Base-by-base conservation (phyloP, 1,140 invertebrate species). In the Calosoma granatense region DNA sequence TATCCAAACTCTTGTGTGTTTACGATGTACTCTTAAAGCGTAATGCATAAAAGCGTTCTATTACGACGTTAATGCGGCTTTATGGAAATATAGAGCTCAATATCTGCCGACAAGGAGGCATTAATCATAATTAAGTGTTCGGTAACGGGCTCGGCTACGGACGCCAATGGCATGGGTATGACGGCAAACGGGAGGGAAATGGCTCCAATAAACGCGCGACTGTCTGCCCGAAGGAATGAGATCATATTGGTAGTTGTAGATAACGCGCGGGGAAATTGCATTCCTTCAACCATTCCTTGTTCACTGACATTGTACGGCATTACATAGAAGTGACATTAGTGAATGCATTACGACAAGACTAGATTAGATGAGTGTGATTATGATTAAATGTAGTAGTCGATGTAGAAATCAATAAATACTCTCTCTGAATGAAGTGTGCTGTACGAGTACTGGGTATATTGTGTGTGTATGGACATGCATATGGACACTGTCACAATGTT, bases 91-190 rank as follows among this genome's bases (percentile, higher is more conserved):
- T 60, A 63, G 56, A 55, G 58, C 57, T 63, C 61, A 63, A 63
- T 64, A 64, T 62, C 61, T 59, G 59, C 52, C 51, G 55, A 39
- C 55, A 59, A 60, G 53, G 55, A 54, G 59, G 59, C 59, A 64
- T 64, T 64, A 64, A 64, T 64, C 63, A 62, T 64, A 64, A 64
- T 64, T 64, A 64, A 64, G 63, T 58, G 63, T 64, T 64, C 41
- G 59, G 26, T 6, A 36, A 47, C 4, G 6, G 41, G 41, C 41
- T 14, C 26, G 26, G 26, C 14, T 14, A 6, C 26, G 26, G 61
- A 64, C 60, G 54, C 52, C 51, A 60, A 56, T 61, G 41, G 26
- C 26, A 4, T 30, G 6, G 26, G 14, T n/a, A n/a, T n/a, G 26
- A 30, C 26, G 26, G 6, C 26, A 30, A n/a, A 6, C 60, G 60